Percentiles rank a stretch among this genome's conserved stretches.
Evolutionary conservation across 2,797 vertebrate genomes (phyloP).

Genomic region (Enteromius unitaeniatus): DNA sequence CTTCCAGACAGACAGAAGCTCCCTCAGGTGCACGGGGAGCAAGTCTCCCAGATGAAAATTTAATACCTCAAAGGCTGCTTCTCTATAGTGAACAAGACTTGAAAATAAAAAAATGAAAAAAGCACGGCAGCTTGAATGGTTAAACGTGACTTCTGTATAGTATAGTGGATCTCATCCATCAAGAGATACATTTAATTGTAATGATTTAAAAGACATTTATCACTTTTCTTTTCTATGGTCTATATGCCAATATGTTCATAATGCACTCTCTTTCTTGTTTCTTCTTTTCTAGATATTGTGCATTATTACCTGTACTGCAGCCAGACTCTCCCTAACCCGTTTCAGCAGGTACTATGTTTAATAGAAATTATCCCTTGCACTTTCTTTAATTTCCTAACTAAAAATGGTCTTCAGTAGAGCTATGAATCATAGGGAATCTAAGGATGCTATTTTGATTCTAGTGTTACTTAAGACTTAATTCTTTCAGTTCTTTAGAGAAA

Average conservation of each 20-base stretch:
- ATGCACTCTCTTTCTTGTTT: background rate
- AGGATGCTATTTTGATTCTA: background rate
- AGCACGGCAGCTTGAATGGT: background rate
- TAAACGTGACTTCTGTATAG: background rate
- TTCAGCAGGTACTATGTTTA: conserved; percentile 88
- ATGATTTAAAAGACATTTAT: background rate
- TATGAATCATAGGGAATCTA: background rate
- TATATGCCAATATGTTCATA: background rate
- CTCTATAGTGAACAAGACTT: background rate
- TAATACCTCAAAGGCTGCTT: background rate
- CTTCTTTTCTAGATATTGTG: conserved; percentile 82
- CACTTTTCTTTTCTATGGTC: background rate
- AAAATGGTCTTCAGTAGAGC: background rate
- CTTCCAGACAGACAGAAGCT: conserved; percentile 9
- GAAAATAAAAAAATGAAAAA: background rate
- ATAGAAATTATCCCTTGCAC: background rate
- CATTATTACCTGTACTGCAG: conserved; percentile 95
- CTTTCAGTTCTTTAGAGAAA: background rate
- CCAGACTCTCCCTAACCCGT: conserved; percentile 89
- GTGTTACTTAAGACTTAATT: background rate
- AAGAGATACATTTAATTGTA: background rate
- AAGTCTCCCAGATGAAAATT: background rate
- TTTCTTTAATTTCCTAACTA: background rate
- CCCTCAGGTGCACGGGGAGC: background rate
- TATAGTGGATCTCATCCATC: background rate